Evolutionary conservation across 2,888 invertebrate species (phyloP), one percentile per base, ranked within the genome.

Genomic region (Tillus elongatus): DNA sequence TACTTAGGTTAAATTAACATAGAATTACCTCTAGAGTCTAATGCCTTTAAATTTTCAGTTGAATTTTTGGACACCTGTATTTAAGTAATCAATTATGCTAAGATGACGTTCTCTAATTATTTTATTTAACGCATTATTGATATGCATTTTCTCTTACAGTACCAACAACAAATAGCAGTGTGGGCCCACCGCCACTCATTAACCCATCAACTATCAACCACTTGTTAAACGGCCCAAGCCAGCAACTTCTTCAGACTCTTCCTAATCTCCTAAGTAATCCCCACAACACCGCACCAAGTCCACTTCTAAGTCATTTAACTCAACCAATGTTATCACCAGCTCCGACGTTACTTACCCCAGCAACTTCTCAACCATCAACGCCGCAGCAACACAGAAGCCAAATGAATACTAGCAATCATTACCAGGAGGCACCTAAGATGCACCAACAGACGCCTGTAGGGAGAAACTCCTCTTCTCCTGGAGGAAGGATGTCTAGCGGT

Each of bases 241-340:
- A 84, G 56, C 85, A 85, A 57, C 63, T 86, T 41, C 68, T 86
- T 12, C 82, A 81, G 56, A 82, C 83, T 2, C 66, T 86, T 56
- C 81, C 82, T 14, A 81, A 81, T 58, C 74, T 82, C 53, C 54
- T 65, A 45, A 58, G 51, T 11, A 44, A 48, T 15, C 44, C 48
- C 30, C 46, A 42, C 39, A 51, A 50, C 33, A 43, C 53, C 4
- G 40, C 51, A 2, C 49, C 54, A 8, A n/a, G n/a, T n/a, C 46
- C 53, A 1, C 29, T 57, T 30, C 44, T 59, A 31, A 67, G 65
- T 37, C 62, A 65, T 11, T 58, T 62, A 41, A 39, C 52, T 29
- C 58, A 56, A 44, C 54, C 61, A 4, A 46, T 59, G 16, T 44
- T 58, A 11, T 41, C 52, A 15, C 46, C 51, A 15, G 52, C 54